Base-by-base conservation (phyloP, 2,797 vertebrate genomes). In the Carapus acus region DNA sequence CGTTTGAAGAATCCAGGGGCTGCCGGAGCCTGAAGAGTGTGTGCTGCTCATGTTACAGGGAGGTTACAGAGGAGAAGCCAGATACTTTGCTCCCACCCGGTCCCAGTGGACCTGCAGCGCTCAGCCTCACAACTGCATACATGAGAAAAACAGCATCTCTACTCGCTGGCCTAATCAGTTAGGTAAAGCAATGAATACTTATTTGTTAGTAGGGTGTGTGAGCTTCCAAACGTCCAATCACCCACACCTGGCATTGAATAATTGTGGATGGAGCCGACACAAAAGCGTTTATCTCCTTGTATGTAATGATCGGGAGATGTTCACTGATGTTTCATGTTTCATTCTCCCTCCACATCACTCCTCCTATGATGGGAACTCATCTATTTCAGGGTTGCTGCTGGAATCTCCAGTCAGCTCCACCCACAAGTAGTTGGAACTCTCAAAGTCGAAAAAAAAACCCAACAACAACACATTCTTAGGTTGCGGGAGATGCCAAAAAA, bases 11-110 rank as follows among this genome's bases (percentile, higher is more conserved):
- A 76, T 18, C 60, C 16, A 21, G 57, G 45, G 36, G 41, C 50
- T 19, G 64, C 45, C 51, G 50, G 40, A 67, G 31, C 55, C 62
- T 3, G 15, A 9, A 13, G 51, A 16, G 55, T 24, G 52, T 24
- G 40, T 29, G 36, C 20, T 60, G 49, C 62, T 87, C 83, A 55
- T 77, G 74, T 86, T 86, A 80, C 83, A 82, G 64, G 55, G 72
- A 61, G 55, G n/a, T 54, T 62, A 58, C 39, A 56, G 63, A 63
- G 57, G 37, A 43, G 44, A 77, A 74, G 62, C 47, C 43, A 44
- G 62, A 62, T 43, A 49, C 68, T 75, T 48, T 42, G 70, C 71
- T 73, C 70, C 78, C 58, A 62, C 50, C 64, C 62, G 56, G 39
- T 72, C 31, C 55, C 74, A 20, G 22, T 23, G 27, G 80, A 60